Evolutionary conservation across 2,888 invertebrate species (phyloP), one percentile per base, ranked within the genome.

Genomic region (Drosophila lacicola): DNA sequence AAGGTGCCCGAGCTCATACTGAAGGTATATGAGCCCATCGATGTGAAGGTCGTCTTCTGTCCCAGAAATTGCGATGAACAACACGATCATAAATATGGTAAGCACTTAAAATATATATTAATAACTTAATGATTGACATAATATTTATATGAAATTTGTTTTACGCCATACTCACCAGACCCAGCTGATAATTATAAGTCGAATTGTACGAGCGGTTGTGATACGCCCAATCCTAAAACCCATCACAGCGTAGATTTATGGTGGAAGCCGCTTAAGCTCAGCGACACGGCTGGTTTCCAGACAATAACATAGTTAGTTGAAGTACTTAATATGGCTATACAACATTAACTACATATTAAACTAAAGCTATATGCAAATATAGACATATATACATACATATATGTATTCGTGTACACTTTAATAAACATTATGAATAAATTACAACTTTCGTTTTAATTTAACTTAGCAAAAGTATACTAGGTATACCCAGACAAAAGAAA

Each of bases 21-120:
- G 33, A 82, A 80, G 64, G 87, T 90, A 5, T 80, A 85, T 55
- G 79, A 85, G 53, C 90, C 90, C 41, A 77, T 91, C 51, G 90
- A 91, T 68, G 68, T 91, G 19, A 88, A 81, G 42, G 83, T 91
- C 25, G 70, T 87, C 55, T 88, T 88, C 61, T 91, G 91, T 61
- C 88, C 90, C 5, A 66, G 68, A 11, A 49, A 67, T 21, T 91
- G 91, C 58, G 70, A 75, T 13, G 65, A 81, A 60, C 70, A 86
- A 5, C 91, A 91, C 58, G 78, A 83, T 37, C 91, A 90, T 62
- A 82, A 73, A 61, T 85, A 41, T 61, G 87, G 90, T 90, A 75
- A 82, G 80, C 14, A 9, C 10, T 9, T 4, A 8, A 46, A 25
- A 11, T 0, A 13, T 1, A 34, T n/a, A 34, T 39, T 17, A 2